phyloP scores from a whole-genome alignment of 2,113 vertebrate species.

The Platichthys flesus region DNA sequence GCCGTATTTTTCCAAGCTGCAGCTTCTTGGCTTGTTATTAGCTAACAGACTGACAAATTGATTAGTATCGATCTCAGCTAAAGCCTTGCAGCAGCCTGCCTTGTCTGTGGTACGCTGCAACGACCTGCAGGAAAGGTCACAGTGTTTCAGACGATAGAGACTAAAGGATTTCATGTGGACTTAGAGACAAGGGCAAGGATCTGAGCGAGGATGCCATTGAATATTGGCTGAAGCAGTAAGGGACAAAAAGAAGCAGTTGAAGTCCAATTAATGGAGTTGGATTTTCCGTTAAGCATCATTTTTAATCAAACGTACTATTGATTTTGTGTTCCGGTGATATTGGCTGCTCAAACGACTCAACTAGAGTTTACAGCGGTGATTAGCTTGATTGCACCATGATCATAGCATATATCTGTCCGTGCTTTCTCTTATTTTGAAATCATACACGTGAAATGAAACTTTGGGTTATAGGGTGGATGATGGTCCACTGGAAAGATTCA shows the following conservation, averaged over 20 bases:
- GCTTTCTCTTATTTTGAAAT: too few species aligned
- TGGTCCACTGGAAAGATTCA: background rate
- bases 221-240: background rate
- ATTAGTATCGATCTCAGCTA: slow-evolving; percentile 83
- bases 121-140: slow-evolving; percentile 77
- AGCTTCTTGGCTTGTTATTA: slow-evolving; percentile 82
- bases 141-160: slow-evolving; percentile 54
- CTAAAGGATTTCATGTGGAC: slow-evolving; percentile 60
- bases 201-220: slow-evolving; percentile 39
- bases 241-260: background rate
- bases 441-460: too few species aligned
- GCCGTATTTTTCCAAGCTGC: slow-evolving; percentile 78
- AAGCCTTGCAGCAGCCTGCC: slow-evolving; percentile 48
- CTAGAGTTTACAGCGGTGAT: background rate
- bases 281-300: background rate
- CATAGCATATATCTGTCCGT: too few species aligned
- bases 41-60: slow-evolving; percentile 85
- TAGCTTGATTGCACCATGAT: background rate
- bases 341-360: background rate
- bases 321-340: slow-evolving; percentile 7
- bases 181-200: slow-evolving; percentile 18
- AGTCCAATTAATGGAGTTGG: background rate
- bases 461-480: too few species aligned
- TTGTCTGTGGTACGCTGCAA: slow-evolving; percentile 60
- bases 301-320: background rate